A percentile compares a stretch with the other conserved stretches of the same genome.
Conservation (phyloP, 2,797 vertebrate species). For the Fistularia commersonii region DNA sequence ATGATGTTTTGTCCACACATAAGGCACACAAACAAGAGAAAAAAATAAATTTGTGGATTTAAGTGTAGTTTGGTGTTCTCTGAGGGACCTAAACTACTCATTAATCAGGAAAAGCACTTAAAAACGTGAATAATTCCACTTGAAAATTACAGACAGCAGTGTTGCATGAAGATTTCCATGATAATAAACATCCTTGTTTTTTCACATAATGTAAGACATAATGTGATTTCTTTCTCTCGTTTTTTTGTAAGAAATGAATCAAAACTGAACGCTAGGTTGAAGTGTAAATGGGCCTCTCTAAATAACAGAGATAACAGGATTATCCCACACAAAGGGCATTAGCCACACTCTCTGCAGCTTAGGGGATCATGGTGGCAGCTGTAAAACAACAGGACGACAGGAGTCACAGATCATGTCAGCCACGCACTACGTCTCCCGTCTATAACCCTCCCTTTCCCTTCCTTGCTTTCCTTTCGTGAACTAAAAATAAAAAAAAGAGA, state of each 20-base stretch:
- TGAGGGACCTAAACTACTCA: too few relatives aligned
- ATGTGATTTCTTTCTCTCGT: constrained; percentile 9
- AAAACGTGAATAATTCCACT: too few relatives aligned
- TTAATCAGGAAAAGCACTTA: too few relatives aligned
- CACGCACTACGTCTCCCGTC: constrained; percentile 30
- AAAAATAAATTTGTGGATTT: too few relatives aligned
- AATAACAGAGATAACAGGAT: constrained; percentile 81
- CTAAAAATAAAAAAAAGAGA: constrained; percentile 29
- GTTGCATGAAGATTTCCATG: not conserved
- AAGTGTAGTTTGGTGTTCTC: too few relatives aligned
- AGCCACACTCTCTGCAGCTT: constrained; percentile 76
- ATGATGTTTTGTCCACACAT: not conserved
- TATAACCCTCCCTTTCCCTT: constrained; percentile 11
- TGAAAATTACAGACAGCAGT: not conserved
- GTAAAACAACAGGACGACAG: constrained; percentile 75
- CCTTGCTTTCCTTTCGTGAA: constrained; percentile 9
- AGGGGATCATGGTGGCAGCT: constrained; percentile 79
- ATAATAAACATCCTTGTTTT: constrained; percentile 12
- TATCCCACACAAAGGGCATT: constrained; percentile 81
- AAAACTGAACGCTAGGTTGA: constrained; percentile 54
- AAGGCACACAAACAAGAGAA: too few relatives aligned
- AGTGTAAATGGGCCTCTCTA: constrained; percentile 77
- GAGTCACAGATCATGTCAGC: constrained; percentile 65
- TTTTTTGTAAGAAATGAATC: constrained; percentile 47
- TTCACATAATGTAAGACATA: too few relatives aligned